Evolutionary conservation across 2,797 vertebrate species (phyloP), one percentile per base, ranked within the genome.

Genomic region (Macroramphosus scolopax): DNA sequence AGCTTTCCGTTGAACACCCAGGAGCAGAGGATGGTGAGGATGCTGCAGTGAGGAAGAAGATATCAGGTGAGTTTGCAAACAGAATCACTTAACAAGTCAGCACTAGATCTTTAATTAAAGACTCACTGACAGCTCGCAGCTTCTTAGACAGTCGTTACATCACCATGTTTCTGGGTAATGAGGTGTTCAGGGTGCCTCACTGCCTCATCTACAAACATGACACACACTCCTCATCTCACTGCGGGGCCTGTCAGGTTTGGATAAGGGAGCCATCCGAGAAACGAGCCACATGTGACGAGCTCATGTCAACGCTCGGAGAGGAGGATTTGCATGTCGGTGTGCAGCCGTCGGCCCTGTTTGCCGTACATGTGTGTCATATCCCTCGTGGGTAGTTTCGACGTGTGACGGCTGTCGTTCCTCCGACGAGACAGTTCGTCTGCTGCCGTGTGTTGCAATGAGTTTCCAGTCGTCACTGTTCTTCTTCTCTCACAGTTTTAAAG

Each of bases 21-120:
- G 10, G 58, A 53, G 33, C n/a, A n/a, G 54, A 30, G 20, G 64
- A 54, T n/a, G 47, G 57, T 41, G 50, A 63, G 49, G 64, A 64
- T 45, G 46, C 51, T 31, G 18, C 68, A 54, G 50, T 61, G 51
- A 74, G n/a, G 4, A 9, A 75, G 79, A 83, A 84, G 13, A 2
- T 28, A 82, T 78, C 63, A 35, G 68, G 73, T 70, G 63, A 76
- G 75, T 63, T n/a, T n/a, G n/a, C n/a, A n/a, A n/a, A n/a, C n/a
- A n/a, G n/a, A n/a, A n/a, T n/a, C n/a, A n/a, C n/a, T n/a, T n/a
- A n/a, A n/a, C n/a, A n/a, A n/a, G n/a, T n/a, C n/a, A n/a, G n/a
- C n/a, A n/a, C n/a, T n/a, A n/a, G n/a, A n/a, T n/a, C n/a, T n/a
- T n/a, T n/a, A n/a, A n/a, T n/a, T n/a, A n/a, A n/a, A n/a, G n/a